phyloP scores from a whole-genome alignment of 1,140 invertebrate species.

The Spodoptera litura region DNA sequence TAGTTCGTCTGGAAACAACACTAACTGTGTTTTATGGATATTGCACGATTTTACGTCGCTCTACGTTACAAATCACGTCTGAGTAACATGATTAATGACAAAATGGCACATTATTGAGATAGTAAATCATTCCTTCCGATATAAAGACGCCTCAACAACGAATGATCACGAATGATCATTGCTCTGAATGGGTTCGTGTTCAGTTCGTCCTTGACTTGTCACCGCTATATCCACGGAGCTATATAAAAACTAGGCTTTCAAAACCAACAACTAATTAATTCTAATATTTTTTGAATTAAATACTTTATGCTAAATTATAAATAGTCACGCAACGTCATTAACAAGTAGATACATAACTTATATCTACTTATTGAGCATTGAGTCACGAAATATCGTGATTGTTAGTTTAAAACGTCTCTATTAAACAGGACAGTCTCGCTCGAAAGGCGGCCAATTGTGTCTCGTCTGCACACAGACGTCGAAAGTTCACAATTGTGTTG shows the following conservation, averaged over 20 bases:
- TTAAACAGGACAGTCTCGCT: slow-evolving; percentile 54
- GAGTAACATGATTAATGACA: slow-evolving; percentile 29
- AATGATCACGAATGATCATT: slow-evolving; percentile 16
- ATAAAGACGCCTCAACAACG: slow-evolving; percentile 29
- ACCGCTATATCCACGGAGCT: slow-evolving; percentile 32
- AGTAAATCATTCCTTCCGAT: slow-evolving; percentile 24
- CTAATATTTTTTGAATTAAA: slow-evolving; percentile 45
- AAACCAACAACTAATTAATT: slow-evolving; percentile 33
- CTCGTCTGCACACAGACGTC: slow-evolving; percentile 69
- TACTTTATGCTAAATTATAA: slow-evolving; percentile 31
- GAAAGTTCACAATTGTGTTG: slow-evolving; percentile 79
- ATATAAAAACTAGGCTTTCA: slow-evolving; percentile 38
- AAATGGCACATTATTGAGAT: slow-evolving; percentile 5
- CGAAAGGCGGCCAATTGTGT: slow-evolving; percentile 69
- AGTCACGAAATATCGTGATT: slow-evolving; percentile 60
- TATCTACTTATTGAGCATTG: slow-evolving; percentile 34
- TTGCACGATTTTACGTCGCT: slow-evolving; percentile 21
- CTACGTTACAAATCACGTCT: slow-evolving; percentile 32
- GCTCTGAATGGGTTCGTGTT: slow-evolving; percentile 36
- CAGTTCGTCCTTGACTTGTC: slow-evolving; percentile 51
- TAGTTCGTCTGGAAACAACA: slow-evolving; percentile 4
- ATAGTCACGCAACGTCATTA: slow-evolving; percentile 46
- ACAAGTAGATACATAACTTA: slow-evolving; percentile 21
- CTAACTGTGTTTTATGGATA: slow-evolving; percentile 35
- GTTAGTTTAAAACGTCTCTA: slow-evolving; percentile 58